Evolutionary conservation across 2,888 invertebrate species (phyloP), one percentile per base, ranked within the genome.

Genomic region (Lepidocyrtinus sp.): DNA sequence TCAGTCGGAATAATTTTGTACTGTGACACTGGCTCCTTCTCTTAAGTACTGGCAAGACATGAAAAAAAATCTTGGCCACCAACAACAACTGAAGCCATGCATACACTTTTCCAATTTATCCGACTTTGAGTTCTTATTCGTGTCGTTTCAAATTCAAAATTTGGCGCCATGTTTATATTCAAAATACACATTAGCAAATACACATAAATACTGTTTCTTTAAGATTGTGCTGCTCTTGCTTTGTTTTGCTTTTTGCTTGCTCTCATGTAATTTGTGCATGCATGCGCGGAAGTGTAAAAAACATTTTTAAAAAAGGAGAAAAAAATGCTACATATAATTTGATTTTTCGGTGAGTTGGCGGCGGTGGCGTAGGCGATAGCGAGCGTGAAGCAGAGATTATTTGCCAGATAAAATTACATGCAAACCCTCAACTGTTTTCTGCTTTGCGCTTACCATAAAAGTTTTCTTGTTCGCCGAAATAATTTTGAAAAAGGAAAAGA

Each of bases 261-360:
- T 36, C 36, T 74, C 74, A 74, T 75, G 75, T 75, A 75, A 75
- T 75, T 75, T 75, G 75, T 75, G 67, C 75, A 75, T 75, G 75
- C 75, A 75, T 68, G 55, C 65, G 64, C 36, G 36, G 36, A 36
- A 36, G 12, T 7, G 36, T 36, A 12, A 36, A 36, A 36, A 36
- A 36, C 12, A 36, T 7, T 36, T 36, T 36, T 5, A 36, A 36
- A 36, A 12, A n/a, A n/a, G n/a, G n/a, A n/a, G n/a, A n/a, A n/a
- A n/a, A n/a, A n/a, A n/a, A n/a, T n/a, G n/a, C n/a, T n/a, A n/a
- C n/a, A n/a, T n/a, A n/a, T n/a, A n/a, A n/a, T n/a, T n/a, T n/a
- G n/a, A n/a, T n/a, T n/a, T n/a, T n/a, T n/a, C n/a, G n/a, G n/a
- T n/a, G n/a, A n/a, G n/a, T n/a, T n/a, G n/a, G n/a, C n/a, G n/a